Percentiles rank a stretch among this genome's conserved stretches.
Evolutionary conservation across 1,140 invertebrate genomes (phyloP).

Genomic region (Acyrthosiphon pisum): DNA sequence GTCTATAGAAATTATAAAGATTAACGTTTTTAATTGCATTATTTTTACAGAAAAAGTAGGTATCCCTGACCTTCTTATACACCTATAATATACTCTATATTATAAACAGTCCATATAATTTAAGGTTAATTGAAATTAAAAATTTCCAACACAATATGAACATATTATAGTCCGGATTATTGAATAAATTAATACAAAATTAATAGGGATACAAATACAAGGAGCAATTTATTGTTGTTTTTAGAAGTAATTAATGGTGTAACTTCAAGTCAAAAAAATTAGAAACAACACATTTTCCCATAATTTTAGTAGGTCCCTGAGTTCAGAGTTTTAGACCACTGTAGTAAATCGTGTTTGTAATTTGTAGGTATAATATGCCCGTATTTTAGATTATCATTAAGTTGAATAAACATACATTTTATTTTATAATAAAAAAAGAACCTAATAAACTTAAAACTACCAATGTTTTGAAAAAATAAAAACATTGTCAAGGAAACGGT

Average conservation of each 20-base stretch:
- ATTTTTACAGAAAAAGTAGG: background rate
- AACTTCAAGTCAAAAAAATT: background rate
- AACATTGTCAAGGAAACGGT: slow-evolving; percentile 24
- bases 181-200: background rate
- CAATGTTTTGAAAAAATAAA: slow-evolving; percentile 14
- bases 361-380: background rate
- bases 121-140: background rate
- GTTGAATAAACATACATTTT: background rate
- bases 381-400: background rate
- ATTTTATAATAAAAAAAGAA: background rate
- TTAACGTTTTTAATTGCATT: background rate
- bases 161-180: background rate
- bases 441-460: background rate
- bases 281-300: background rate
- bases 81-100: too few species aligned
- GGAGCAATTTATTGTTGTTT: background rate
- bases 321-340: background rate
- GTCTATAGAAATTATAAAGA: background rate
- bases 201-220: background rate
- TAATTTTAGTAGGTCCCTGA: background rate
- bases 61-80: background rate
- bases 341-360: background rate
- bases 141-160: background rate
- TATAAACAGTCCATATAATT: background rate
- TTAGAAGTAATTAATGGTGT: background rate